Evolutionary conservation across 2,888 invertebrate genomes (phyloP).

Genomic region (Cabera pusaria): DNA sequence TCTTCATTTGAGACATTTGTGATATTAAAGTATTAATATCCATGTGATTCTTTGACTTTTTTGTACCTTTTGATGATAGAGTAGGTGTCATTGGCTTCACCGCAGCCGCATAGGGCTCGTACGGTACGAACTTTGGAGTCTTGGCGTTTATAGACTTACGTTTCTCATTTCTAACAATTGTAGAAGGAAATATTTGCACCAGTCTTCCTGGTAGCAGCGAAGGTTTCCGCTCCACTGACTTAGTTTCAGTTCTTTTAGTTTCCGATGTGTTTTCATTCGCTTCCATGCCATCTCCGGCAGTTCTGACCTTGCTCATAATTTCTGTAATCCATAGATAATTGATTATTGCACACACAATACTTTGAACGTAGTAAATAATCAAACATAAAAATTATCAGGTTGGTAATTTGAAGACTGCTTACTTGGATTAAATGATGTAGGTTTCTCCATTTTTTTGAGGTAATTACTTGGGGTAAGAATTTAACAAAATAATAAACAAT

Average conservation of each 20-base stretch:
- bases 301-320: slow-evolving; percentile 78
- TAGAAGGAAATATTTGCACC: slow-evolving; percentile 82
- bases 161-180: slow-evolving; percentile 82
- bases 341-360: slow-evolving; percentile 9
- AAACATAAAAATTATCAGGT: too few relatives aligned
- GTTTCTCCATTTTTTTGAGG: slow-evolving; percentile 48
- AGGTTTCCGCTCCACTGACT: slow-evolving; percentile 43
- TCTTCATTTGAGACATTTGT: slow-evolving; percentile 88
- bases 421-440: slow-evolving; percentile 51
- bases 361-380: too few relatives aligned
- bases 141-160: slow-evolving; percentile 82
- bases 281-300: slow-evolving; percentile 92
- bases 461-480: too few relatives aligned
- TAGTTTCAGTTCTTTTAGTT: slow-evolving; percentile 37
- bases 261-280: slow-evolving; percentile 67
- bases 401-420: too few relatives aligned
- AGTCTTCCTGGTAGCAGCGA: slow-evolving; percentile 52
- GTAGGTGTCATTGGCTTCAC: slow-evolving; percentile 89
- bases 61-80: slow-evolving; percentile 61
- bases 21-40: slow-evolving; percentile 86
- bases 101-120: slow-evolving; percentile 94
- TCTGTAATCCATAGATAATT: slow-evolving; percentile 41
- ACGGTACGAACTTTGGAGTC: slow-evolving; percentile 93
- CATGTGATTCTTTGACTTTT: slow-evolving; percentile 82
- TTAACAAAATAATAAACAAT: too few relatives aligned